Evolutionary conservation across 2,113 vertebrate genomes (phyloP).

Genomic region (Telmatochromis sp.): DNA sequence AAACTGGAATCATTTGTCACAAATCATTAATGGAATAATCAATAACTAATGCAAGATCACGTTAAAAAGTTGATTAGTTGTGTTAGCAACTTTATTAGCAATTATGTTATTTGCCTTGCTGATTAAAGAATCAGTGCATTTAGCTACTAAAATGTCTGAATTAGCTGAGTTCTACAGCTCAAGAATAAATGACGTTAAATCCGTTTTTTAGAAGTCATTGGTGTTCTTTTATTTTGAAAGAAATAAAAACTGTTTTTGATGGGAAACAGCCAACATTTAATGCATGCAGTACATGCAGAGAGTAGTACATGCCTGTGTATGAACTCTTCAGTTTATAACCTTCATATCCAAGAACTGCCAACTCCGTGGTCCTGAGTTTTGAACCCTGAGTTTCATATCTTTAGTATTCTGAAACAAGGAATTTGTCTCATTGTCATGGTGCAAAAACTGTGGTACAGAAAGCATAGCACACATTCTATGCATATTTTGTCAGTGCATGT

Average conservation of each 20-base stretch:
- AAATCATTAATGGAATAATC: not conserved
- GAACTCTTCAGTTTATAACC: not conserved
- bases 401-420: not conserved
- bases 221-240: not conserved
- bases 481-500: not conserved
- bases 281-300: not conserved
- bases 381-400: not conserved
- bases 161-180: not conserved
- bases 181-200: not conserved
- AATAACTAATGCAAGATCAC: not conserved
- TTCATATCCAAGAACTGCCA: not conserved
- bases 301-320: not conserved
- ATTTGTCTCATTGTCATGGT: not conserved
- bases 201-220: accelerated
- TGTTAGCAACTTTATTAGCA: not conserved
- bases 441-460: not conserved
- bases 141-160: not conserved
- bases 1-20: not conserved
- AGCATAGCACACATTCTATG: not conserved
- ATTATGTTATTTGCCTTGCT: not conserved
- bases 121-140: not conserved
- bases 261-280: not conserved
- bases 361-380: not conserved
- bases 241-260: not conserved
- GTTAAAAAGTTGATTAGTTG: not conserved